Percentiles rank a stretch among this genome's conserved stretches.
Conservation (phyloP, 2,888 invertebrate species). For the Drosophila siamana region DNA sequence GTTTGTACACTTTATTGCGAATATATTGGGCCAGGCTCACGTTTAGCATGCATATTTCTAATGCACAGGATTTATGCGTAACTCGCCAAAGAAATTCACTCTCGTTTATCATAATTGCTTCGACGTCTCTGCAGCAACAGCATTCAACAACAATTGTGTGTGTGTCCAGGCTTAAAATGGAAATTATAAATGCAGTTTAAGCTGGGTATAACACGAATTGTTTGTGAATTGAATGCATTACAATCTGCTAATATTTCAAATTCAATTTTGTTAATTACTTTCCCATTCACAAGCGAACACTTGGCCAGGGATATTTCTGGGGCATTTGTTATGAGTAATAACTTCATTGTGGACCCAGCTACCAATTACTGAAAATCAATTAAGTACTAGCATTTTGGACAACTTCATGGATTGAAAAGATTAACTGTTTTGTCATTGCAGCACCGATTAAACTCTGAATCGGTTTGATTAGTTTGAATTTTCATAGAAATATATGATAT, state of each 20-base stretch:
- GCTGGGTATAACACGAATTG: neutral
- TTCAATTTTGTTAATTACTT: neutral
- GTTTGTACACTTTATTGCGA: constrained; percentile 10
- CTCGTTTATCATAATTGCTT: constrained; percentile 1
- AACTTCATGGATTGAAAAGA: too few species aligned
- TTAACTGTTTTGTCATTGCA: too few species aligned
- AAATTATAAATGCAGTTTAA: neutral
- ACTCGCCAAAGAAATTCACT: neutral
- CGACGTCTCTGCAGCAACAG: neutral
- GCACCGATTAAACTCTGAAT: too few species aligned
- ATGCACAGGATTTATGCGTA: constrained; percentile 9
- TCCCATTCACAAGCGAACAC: neutral
- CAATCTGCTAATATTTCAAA: neutral
- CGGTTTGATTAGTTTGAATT: too few species aligned
- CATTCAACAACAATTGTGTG: neutral
- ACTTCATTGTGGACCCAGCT: neutral
- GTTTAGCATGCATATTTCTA: neutral
- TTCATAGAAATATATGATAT: too few species aligned
- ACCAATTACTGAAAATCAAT: neutral
- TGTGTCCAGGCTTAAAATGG: neutral
- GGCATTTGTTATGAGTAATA: neutral
- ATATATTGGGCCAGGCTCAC: constrained; percentile 2
- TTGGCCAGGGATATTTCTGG: neutral
- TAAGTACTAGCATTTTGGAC: neutral
- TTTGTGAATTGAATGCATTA: neutral